Percentiles rank a stretch among this genome's conserved stretches.
These are phyloP conservation scores for Bombus difficillimus DNA, from an alignment of 1,140 invertebrate species.

Conservation along the genomic window DNA sequence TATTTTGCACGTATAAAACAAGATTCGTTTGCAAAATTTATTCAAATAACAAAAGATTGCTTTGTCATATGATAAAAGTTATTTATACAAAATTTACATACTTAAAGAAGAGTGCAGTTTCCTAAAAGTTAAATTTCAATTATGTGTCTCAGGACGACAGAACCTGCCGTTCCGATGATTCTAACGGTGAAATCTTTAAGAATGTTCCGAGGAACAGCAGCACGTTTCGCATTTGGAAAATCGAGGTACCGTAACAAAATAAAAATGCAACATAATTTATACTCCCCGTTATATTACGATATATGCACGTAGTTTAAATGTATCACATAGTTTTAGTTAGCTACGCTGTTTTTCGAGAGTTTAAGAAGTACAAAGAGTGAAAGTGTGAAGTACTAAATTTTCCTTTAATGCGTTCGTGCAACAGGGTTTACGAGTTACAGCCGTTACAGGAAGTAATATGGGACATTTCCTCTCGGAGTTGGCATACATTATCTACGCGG, in stretches of 20 bases:
- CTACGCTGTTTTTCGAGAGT: neutral
- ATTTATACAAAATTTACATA: neutral
- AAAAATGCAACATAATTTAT: neutral
- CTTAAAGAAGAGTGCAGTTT: neutral
- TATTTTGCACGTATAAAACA: neutral
- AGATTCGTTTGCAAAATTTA: neutral
- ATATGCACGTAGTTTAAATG: no score
- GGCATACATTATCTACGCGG: constrained; percentile 93
- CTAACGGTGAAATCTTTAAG: constrained; percentile 85
- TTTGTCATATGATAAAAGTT: neutral
- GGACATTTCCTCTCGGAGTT: constrained; percentile 93
- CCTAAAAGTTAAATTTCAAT: neutral
- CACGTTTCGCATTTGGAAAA: constrained; percentile 91
- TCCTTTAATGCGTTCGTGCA: constrained; percentile 1
- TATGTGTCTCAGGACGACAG: constrained; percentile 74
- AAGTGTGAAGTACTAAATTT: constrained; percentile 23
- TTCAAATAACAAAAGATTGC: no score
- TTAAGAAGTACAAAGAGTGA: neutral
- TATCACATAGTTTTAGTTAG: neutral
- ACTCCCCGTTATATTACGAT: neutral
- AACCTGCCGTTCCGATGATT: constrained; percentile 78
- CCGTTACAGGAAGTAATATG: constrained; percentile 90
- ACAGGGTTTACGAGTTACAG: constrained; percentile 90
- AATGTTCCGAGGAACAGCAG: constrained; percentile 88
- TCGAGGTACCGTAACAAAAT: constrained; percentile 84